Evolutionary conservation across 2,113 vertebrate genomes (phyloP), one percentile per base, ranked within the genome.

Genomic region (Limanda limanda): DNA sequence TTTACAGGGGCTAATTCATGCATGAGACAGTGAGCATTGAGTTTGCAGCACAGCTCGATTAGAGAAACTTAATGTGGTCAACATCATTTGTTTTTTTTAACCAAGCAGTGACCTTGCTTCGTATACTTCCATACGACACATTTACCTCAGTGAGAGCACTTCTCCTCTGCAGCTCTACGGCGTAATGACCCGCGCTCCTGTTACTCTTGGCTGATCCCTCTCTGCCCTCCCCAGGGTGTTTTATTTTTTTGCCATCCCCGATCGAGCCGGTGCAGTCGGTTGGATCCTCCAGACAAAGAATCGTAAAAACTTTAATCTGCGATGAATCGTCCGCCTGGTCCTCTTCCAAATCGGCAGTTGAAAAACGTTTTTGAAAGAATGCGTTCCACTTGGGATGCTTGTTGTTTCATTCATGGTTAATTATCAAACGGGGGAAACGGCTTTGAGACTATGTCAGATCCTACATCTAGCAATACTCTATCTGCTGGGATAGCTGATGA

Each of bases 171-270:
- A 68, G 67, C 78, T 61, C 68, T n/a, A 65, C 4, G 7, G 62
- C 79, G 83, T 83, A 86, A 91, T 91, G 88, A 90, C 78, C 81
- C 71, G 42, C 78, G 85, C 83, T 85, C 81, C 80, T 79, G 40
- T 63, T 87, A 87, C 90, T 87, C 83, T 81, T 83, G 79, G 87
- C 82, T 89, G 86, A 79, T 85, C 79, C 76, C 77, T 74, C 76
- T 68, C 70, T 35, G 57, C 81, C 74, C 71, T 76, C 76, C 82
- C 71, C n/a, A 51, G 76, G 80, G 78, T 73, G 65, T 74, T 72
- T 90, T 86, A 76, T 83, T 88, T 88, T 88, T 89, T 86, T 81
- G 78, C 79, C 79, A 77, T 27, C 25, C 25, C 61, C 55, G 87
- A 86, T 78, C 62, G 72, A 84, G 83, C 68, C 69, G 68, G 83